A percentile compares a stretch with the other conserved stretches of the same genome.
phyloP scores from a whole-genome alignment of 2,797 vertebrate genomes.

The Hemibagrus guttatus region DNA sequence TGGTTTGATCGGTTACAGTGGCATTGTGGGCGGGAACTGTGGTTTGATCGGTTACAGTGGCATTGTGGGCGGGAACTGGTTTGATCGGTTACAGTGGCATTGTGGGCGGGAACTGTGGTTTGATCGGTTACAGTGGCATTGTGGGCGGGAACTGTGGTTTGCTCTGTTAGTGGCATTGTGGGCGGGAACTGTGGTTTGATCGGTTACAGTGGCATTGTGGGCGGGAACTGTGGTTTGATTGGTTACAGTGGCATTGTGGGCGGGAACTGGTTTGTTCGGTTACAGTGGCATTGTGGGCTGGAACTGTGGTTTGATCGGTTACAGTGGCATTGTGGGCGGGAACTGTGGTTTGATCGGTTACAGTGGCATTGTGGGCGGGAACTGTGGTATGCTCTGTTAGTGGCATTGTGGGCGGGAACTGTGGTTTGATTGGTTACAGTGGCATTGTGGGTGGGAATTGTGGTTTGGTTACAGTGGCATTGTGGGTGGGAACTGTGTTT shows the following conservation, averaged over 20 bases:
- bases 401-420: not conserved
- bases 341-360: not conserved
- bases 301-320: not conserved
- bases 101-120: not conserved
- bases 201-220: not conserved
- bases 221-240: too few species aligned
- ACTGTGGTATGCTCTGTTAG: not conserved
- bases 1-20: not conserved
- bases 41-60: not conserved
- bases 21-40: not conserved
- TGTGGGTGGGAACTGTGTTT: too few species aligned
- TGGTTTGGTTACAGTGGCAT: not conserved
- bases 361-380: not conserved
- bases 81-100: not conserved
- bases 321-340: not conserved
- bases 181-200: not conserved
- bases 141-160: not conserved
- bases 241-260: not conserved
- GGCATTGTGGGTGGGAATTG: not conserved
- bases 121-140: not conserved
- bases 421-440: not conserved
- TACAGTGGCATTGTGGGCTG: not conserved
- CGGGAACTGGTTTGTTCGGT: not conserved
- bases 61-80: not conserved
- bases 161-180: not conserved